These are phyloP conservation scores for Enteromius trimaculatus DNA, from an alignment of 2,797 vertebrate species.

Conservation along the genomic window DNA sequence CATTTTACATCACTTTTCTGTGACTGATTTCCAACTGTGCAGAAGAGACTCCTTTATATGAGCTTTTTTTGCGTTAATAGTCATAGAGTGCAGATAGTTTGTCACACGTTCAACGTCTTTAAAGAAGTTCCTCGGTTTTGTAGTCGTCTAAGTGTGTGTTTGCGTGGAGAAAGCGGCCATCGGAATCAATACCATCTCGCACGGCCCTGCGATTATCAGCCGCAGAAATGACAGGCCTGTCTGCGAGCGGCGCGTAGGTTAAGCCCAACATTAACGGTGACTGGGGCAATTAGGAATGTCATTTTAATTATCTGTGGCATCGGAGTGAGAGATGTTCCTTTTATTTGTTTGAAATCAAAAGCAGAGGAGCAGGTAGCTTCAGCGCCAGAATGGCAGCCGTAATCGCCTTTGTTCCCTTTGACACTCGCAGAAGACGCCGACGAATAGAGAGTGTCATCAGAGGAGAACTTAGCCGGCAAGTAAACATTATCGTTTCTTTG, in stretches of 20 bases:
- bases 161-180: constrained; percentile 63
- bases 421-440: constrained; percentile 75
- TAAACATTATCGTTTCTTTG: constrained; percentile 81
- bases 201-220: constrained; percentile 80
- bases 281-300: constrained; percentile 87
- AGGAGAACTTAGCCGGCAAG: constrained; percentile 67
- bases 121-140: neutral
- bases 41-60: neutral
- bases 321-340: constrained; percentile 81
- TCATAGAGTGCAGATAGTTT: neutral
- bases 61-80: neutral
- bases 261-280: constrained; percentile 88
- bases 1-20: neutral
- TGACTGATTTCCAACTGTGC: neutral
- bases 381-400: constrained; percentile 77
- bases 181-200: constrained; percentile 69
- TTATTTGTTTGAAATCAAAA: constrained; percentile 74
- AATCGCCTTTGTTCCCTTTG: constrained; percentile 77
- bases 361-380: constrained; percentile 78
- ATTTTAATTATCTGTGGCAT: constrained; percentile 91
- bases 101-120: neutral
- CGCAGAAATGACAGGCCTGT: constrained; percentile 87
- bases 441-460: constrained; percentile 72
- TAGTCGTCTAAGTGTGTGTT: neutral
- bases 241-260: constrained; percentile 84